Evolutionary conservation across 2,113 vertebrate genomes (phyloP).

Genomic region (Azemiops feae): DNA sequence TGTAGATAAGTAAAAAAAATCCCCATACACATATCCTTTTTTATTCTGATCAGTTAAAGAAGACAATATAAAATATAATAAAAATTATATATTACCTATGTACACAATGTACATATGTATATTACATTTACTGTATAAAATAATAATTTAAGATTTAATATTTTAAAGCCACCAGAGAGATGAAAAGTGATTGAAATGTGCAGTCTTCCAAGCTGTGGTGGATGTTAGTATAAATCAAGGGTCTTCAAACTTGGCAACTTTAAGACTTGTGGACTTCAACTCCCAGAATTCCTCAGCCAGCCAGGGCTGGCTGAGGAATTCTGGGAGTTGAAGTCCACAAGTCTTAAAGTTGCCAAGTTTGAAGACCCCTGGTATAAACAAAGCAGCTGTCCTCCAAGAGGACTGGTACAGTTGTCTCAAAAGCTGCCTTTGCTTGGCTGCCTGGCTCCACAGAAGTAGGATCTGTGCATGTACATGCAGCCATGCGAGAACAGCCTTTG

Average conservation of each 20-base stretch:
- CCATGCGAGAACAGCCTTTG: background rate
- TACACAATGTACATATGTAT: background rate
- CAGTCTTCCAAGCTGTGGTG: background rate
- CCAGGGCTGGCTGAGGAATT: no score
- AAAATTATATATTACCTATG: background rate
- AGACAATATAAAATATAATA: background rate
- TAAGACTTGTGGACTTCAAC: no score
- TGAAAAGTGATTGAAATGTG: background rate
- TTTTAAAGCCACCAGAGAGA: background rate
- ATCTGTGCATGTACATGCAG: background rate
- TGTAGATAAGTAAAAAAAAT: background rate
- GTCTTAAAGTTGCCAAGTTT: no score
- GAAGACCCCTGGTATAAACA: background rate
- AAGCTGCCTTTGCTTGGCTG: background rate
- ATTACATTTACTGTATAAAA: background rate
- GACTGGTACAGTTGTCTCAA: background rate
- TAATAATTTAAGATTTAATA: background rate
- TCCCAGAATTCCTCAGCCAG: no score
- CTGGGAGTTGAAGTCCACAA: no score
- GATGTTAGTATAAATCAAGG: background rate
- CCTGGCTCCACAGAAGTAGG: background rate
- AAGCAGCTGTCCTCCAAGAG: background rate
- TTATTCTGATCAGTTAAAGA: background rate
- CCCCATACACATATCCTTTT: background rate
- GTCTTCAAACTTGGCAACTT: no score